Evolutionary conservation across 2,113 vertebrate genomes (phyloP).

Genomic region (Nothocercus nigrocapillus): DNA sequence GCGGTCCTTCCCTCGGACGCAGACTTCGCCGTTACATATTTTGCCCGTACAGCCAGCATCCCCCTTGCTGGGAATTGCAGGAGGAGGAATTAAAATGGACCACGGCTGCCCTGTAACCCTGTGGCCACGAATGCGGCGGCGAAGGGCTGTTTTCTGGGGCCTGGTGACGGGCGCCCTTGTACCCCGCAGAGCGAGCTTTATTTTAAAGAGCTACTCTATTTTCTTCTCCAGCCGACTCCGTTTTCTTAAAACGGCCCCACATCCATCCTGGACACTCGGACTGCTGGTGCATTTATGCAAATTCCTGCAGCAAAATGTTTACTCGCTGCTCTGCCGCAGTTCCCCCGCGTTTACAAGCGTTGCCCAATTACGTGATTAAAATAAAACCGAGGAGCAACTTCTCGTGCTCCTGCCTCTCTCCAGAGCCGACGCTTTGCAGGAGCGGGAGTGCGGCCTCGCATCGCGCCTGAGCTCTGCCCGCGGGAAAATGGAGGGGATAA

Average conservation of each 20-base stretch:
- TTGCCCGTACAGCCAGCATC: not conserved
- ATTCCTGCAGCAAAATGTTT: conserved; percentile 44
- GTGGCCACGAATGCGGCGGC: not conserved
- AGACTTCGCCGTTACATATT: not conserved
- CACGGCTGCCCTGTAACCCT: not conserved
- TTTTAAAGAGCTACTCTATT: not conserved
- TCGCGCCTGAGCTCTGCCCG: not conserved
- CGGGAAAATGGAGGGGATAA: not conserved
- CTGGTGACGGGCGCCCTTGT: not conserved
- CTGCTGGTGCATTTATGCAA: conserved; percentile 36
- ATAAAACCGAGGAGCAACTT: conserved; percentile 27
- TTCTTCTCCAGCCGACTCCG: rapidly evolving
- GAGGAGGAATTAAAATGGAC: not conserved
- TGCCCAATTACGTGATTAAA: not conserved
- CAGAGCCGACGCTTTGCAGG: not conserved
- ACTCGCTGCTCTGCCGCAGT: not conserved
- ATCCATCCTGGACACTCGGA: not conserved
- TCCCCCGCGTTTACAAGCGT: not conserved
- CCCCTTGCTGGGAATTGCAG: not conserved
- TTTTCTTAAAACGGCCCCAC: not conserved
- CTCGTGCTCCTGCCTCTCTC: not conserved
- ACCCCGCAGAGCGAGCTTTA: not conserved
- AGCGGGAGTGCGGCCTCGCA: not conserved
- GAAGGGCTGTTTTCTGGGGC: not conserved
- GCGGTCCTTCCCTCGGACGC: not conserved